Evolutionary conservation across 2,888 invertebrate species (phyloP).

Genomic region (Willowsia nigromaculata): DNA sequence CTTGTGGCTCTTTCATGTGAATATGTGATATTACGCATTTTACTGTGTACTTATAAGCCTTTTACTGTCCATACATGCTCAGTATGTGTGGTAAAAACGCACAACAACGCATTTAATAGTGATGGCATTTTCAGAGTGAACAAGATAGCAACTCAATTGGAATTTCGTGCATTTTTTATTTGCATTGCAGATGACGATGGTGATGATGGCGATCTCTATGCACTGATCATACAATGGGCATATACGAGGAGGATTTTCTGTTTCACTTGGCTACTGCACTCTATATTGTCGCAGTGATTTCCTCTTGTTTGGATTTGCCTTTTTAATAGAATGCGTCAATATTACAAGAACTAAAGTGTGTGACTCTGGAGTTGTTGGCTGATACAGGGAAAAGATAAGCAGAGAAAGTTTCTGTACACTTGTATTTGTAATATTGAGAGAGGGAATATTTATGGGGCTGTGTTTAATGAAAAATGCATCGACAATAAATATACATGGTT

Average conservation of each 20-base stretch:
- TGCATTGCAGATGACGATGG: slow-evolving; percentile 21
- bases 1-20: background rate
- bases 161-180: slow-evolving; percentile 26
- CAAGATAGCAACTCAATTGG: background rate
- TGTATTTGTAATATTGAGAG: background rate
- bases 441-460: slow-evolving; percentile 45
- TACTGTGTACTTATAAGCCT: background rate
- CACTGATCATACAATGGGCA: background rate
- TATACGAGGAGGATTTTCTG: too few relatives aligned
- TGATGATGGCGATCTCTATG: background rate
- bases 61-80: background rate
- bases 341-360: too few relatives aligned
- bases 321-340: slow-evolving; percentile 15
- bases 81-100: background rate
- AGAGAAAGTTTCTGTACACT: background rate
- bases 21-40: background rate
- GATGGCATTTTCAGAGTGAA: background rate
- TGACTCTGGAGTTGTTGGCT: background rate
- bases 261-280: too few relatives aligned
- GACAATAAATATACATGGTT: background rate
- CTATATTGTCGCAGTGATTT: slow-evolving; percentile 22
- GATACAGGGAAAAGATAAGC: slow-evolving; percentile 19
- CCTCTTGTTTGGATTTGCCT: background rate
- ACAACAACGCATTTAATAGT: background rate
- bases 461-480: slow-evolving; percentile 55